These are phyloP conservation scores for Yponomeuta cagnagella DNA, from an alignment of 2,888 invertebrate species.

Conservation along the genomic window DNA sequence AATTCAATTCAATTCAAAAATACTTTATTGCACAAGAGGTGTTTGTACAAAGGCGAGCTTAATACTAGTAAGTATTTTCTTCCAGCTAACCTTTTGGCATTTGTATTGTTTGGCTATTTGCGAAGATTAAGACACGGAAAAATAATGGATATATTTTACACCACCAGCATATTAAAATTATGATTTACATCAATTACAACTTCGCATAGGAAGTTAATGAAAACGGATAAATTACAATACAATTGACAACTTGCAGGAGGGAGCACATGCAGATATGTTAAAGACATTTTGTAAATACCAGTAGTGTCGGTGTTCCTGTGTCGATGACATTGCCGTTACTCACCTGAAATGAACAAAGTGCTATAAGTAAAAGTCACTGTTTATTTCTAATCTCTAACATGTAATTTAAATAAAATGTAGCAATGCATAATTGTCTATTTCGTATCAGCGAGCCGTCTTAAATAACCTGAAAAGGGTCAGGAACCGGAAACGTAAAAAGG, in stretches of 20 bases:
- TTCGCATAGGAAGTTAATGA: not conserved
- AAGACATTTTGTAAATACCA: constrained; percentile 54
- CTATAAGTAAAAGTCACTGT: constrained; percentile 12
- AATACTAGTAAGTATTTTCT: too few species aligned
- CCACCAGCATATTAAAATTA: not conserved
- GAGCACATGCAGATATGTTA: not conserved
- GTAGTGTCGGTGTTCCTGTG: constrained; percentile 70
- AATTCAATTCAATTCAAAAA: too few species aligned
- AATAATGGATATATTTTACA: not conserved
- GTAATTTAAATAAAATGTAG: too few species aligned
- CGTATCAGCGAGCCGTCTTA: not conserved
- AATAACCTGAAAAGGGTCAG: constrained; percentile 11
- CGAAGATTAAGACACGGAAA: not conserved
- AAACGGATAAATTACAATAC: not conserved
- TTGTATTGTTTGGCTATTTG: not conserved
- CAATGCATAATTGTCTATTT: too few species aligned
- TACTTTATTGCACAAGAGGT: too few species aligned
- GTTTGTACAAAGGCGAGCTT: too few species aligned
- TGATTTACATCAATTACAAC: not conserved
- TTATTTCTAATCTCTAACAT: constrained; percentile 1
- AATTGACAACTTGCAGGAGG: not conserved
- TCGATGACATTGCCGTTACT: constrained; percentile 77
- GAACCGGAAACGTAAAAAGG: constrained; percentile 8
- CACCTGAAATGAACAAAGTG: constrained; percentile 60
- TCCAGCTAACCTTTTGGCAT: not conserved